Conservation (phyloP, 2,888 invertebrate genomes). For the Ligdia adustata region DNA sequence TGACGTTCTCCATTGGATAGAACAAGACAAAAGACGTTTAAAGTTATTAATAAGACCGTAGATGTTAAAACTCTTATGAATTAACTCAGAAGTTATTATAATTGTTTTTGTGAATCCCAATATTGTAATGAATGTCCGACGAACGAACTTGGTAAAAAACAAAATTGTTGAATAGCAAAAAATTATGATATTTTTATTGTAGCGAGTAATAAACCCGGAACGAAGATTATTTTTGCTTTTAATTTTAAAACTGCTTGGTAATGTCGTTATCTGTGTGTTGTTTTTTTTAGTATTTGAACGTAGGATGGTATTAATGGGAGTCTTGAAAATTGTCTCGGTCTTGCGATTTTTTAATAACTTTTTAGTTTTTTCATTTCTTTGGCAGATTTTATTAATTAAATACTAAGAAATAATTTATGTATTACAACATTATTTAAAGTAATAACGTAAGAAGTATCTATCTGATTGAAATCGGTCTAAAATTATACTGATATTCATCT, state of each 20-base stretch:
- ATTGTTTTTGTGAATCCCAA: conserved; percentile 5
- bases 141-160: conserved; percentile 1
- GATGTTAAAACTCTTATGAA: neutral
- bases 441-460: too few relatives aligned
- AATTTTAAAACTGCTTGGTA: conserved; percentile 24
- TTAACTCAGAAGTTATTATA: neutral
- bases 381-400: too few relatives aligned
- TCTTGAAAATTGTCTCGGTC: neutral
- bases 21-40: too few relatives aligned
- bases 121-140: neutral
- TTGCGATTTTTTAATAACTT: too few relatives aligned
- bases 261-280: conserved; percentile 22
- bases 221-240: conserved; percentile 14
- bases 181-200: conserved; percentile 7
- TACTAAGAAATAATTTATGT: too few relatives aligned
- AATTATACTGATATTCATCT: too few relatives aligned
- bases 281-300: conserved; percentile 21
- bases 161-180: conserved; percentile 13
- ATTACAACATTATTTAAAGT: too few relatives aligned
- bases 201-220: conserved; percentile 28
- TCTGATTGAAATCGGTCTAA: too few relatives aligned
- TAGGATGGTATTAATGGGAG: conserved; percentile 23
- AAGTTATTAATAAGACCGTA: conserved; percentile 1
- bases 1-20: too few relatives aligned
- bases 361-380: too few relatives aligned